Evolutionary conservation across 2,888 invertebrate genomes (phyloP), one percentile per base, ranked within the genome.

Genomic region (Drosophila melanosoma): DNA sequence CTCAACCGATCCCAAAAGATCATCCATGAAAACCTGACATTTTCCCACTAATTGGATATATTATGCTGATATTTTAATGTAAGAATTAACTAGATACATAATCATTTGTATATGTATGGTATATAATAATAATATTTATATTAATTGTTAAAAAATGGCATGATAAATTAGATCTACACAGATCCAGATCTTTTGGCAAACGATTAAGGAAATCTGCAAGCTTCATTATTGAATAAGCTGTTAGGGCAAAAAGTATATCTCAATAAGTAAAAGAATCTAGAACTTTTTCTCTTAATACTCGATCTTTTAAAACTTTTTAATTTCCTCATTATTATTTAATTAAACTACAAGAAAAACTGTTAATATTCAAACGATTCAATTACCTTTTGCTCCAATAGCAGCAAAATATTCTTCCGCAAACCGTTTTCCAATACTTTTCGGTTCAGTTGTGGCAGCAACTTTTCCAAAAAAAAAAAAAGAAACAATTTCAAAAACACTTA

Each of bases 381-480:
- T 76, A 77, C 76, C 76, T 76, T 58, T 63, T 76, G 42, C 33
- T 29, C 3, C 7, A 29, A 35, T 38, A 26, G 45, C 51, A 54
- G 32, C 38, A 51, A 57, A 57, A 33, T 54, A 23, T n/a, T 15
- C 15, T 3, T 54, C 8, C 11, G 33, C 48, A 2, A 33, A 29
- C 36, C 59, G 56, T 54, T 73, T 73, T 53, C 32, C 63, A 70
- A 66, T 64, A 71, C 70, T 69, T 35, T 58, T 62, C 48, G 36
- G 40, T 23, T 42, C 33, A 42, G 32, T 58, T 53, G 40, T 29
- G 20, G n/a, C 12, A 33, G 20, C 29, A 53, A 62, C n/a, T 61
- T 45, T 35, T 40, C 26, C 33, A 23, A 33, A 20, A 52, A 49
- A 68, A 58, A 63, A 61, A 38, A 26, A 62, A 45, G 20, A 48